A percentile compares a stretch with the other conserved stretches of the same genome.
phyloP scores from a whole-genome alignment of 2,797 vertebrate species.

The Babyrousa celebensis region DNA sequence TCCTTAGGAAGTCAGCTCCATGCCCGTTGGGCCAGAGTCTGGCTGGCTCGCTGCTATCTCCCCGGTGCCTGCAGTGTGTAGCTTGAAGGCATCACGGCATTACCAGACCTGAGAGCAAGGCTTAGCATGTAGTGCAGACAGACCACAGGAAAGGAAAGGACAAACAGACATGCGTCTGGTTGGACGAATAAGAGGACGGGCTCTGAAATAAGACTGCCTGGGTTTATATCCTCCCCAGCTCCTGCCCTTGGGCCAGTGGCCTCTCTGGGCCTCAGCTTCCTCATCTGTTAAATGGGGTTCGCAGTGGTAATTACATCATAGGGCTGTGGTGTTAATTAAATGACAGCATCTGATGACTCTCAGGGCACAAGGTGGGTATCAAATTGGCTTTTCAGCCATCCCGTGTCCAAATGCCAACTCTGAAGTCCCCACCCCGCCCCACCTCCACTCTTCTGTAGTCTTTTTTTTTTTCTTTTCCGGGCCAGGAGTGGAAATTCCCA shows the following conservation, averaged over 20 bases:
- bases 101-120: fast-evolving
- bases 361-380: fast-evolving
- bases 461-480: no score
- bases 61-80: fast-evolving
- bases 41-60: not conserved
- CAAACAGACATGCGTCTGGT: fast-evolving
- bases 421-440: not conserved
- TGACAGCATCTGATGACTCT: fast-evolving
- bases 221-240: not conserved
- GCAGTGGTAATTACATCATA: fast-evolving
- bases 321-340: not conserved
- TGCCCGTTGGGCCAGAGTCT: not conserved
- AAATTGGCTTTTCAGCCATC: not conserved
- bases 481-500: no score
- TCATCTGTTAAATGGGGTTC: not conserved
- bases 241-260: not conserved
- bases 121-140: fast-evolving
- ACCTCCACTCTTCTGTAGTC: not conserved
- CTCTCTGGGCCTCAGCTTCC: not conserved
- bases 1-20: not conserved
- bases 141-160: not conserved
- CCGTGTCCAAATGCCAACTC: not conserved
- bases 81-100: fast-evolving
- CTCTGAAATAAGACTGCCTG: not conserved
- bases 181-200: not conserved